Base-by-base conservation (phyloP, 2,113 vertebrate genomes). In the Brachyistius frenatus region DNA sequence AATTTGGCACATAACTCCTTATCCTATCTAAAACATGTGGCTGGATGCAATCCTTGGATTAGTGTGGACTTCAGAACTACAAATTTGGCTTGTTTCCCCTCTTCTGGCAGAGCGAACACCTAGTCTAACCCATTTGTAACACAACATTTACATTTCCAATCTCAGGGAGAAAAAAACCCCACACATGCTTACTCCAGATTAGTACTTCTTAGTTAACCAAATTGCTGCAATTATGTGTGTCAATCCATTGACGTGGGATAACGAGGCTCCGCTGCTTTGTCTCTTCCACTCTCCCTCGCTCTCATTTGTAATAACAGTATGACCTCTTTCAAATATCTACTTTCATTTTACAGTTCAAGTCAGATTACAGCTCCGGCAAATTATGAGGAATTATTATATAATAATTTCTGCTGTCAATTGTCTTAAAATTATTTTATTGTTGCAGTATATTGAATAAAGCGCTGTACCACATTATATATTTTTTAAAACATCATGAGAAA, bases 1-100 rank as follows among this genome's bases (percentile, higher is more conserved):
- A 91, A 91, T 94, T 95, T 94, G 86, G 92, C 84, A 65, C 36
- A 54, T 65, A 81, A 80, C 87, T 91, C 87, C 86, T 94, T 83
- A 92, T 93, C 88, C 88, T 66, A 73, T 84, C 84, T 83, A 83
- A 88, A 93, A 93, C 92, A 93, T 93, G 91, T 84, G 90, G 83
- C 67, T 55, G 75, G 90, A 86, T 82, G 86, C 92, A 92, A 94
- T 94, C 92, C 90, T 78, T 88, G 93, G 93, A 94, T 95, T 94
- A 94, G 76, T 39, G 3, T 53, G 76, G 91, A 91, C 86, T 93
- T 94, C 86, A 91, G 72, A 89, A 86, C 75, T 78, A 50, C 80
- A 84, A 62, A 88, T 87, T 91, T 90, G 86, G 87, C 90, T 76
- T 78, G 81, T 84, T 88, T 72, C 81, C 76, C 5, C 2, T 33